Conservation (phyloP, 2,888 invertebrate species). For the Dasysyrphus albostriatus region DNA sequence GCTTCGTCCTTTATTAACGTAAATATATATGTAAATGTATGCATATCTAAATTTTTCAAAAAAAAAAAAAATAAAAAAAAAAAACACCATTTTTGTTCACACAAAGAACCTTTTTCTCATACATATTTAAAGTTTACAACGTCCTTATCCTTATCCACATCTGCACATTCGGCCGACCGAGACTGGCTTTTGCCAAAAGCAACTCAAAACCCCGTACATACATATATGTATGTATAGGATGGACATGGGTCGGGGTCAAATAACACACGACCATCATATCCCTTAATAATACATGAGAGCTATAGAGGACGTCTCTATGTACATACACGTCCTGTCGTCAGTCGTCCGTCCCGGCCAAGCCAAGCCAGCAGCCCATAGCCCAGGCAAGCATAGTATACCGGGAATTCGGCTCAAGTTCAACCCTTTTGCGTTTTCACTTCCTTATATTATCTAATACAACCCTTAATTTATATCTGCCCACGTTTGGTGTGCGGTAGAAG, state of each 20-base stretch:
- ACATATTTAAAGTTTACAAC: constrained; percentile 74
- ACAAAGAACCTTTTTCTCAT: constrained; percentile 61
- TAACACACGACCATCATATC: constrained; percentile 76
- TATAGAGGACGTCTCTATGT: constrained; percentile 67
- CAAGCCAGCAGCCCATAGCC: constrained; percentile 12
- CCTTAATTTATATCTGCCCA: constrained; percentile 76
- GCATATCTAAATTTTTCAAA: neutral
- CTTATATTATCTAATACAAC: constrained; percentile 73
- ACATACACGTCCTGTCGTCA: constrained; percentile 55
- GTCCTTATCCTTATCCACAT: constrained; percentile 73
- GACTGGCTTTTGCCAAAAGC: constrained; percentile 55
- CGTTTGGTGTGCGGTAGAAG: constrained; percentile 57
- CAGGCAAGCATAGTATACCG: constrained; percentile 21
- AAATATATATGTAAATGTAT: constrained; percentile 14
- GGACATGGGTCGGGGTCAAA: constrained; percentile 76
- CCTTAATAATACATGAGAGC: constrained; percentile 74
- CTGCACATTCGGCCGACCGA: constrained; percentile 72
- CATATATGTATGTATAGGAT: constrained; percentile 42
- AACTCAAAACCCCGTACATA: constrained; percentile 41
- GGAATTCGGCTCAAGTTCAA: constrained; percentile 74
- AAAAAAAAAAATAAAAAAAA: constrained; percentile 17
- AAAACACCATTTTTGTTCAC: constrained; percentile 64
- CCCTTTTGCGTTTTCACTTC: constrained; percentile 66
- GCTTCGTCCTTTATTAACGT: constrained; percentile 70
- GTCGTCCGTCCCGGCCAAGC: constrained; percentile 38